Conservation (phyloP, 2,797 vertebrate species). For the Galagoides demidoff region DNA sequence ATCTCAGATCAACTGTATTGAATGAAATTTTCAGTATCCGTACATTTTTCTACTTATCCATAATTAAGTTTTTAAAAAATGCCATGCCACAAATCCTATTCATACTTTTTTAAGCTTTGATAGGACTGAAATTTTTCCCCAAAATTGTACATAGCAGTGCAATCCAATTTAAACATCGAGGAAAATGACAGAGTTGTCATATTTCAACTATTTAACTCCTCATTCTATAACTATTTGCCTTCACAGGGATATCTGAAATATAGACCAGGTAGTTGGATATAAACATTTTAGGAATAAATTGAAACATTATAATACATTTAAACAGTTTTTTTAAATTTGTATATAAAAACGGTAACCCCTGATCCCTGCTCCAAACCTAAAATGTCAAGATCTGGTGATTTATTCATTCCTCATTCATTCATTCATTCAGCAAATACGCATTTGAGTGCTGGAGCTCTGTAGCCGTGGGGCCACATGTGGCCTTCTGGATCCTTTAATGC, state of each 20-base stretch:
- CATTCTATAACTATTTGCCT: neutral
- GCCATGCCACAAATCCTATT: neutral
- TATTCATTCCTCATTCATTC: neutral
- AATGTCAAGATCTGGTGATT: neutral
- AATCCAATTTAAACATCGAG: neutral
- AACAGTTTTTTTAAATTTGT: neutral
- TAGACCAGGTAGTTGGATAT: neutral
- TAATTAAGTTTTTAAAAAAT: constrained; percentile 32
- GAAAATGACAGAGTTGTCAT: neutral
- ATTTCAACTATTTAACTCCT: neutral
- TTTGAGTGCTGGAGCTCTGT: neutral
- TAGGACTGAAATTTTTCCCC: neutral
- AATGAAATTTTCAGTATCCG: neutral
- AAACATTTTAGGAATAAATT: neutral
- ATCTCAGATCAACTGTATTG: neutral
- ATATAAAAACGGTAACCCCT: neutral
- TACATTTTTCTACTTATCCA: neutral
- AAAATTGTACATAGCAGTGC: neutral
- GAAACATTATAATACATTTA: neutral
- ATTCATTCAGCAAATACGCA: neutral
- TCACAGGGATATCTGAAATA: neutral
- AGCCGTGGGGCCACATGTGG: no score
- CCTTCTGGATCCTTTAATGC: no score
- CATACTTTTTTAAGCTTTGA: neutral
- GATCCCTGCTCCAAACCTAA: neutral